Conservation (phyloP, 2,888 invertebrate genomes). For the Xestobium rufovillosum region DNA sequence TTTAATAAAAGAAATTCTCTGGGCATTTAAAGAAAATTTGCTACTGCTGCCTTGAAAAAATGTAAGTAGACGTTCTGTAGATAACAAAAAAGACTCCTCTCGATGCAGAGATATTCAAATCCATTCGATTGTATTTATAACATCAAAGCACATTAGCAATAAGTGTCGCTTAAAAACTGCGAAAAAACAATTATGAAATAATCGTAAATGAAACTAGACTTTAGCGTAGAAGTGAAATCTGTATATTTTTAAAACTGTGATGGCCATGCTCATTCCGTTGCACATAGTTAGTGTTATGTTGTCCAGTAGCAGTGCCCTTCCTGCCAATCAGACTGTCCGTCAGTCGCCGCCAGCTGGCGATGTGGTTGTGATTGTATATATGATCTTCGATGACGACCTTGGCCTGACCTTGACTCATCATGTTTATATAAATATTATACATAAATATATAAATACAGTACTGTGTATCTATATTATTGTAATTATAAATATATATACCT, state of each 20-base stretch:
- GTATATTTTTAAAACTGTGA: conserved; percentile 30
- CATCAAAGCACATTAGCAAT: too few relatives aligned
- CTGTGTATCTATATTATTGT: conserved; percentile 42
- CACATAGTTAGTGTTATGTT: conserved; percentile 30
- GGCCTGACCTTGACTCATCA: conserved; percentile 44
- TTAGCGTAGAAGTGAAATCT: conserved; percentile 7
- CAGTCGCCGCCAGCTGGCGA: conserved; percentile 31
- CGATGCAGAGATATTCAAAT: too few relatives aligned
- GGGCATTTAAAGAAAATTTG: too few relatives aligned
- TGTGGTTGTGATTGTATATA: conserved; percentile 43
- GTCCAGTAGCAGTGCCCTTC: conserved; percentile 31
- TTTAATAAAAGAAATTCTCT: too few relatives aligned
- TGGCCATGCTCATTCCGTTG: conserved; percentile 36
- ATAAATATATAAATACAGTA: conserved; percentile 36
- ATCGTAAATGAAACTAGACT: conserved; percentile 4
- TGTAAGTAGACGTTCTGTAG: too few relatives aligned
- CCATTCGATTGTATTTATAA: too few relatives aligned
- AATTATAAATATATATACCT: conserved; percentile 34
- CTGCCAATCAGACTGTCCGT: conserved; percentile 37
- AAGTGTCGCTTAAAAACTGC: too few relatives aligned
- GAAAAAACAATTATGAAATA: conserved; percentile 3
- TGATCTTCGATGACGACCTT: conserved; percentile 44
- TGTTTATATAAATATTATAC: conserved; percentile 33
- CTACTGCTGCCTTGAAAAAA: too few relatives aligned
- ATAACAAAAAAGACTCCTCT: too few relatives aligned